Evolutionary conservation across 35 echinoderm and acorn worm species (phyloP).

Genomic region (Lytechinus pictus): DNA sequence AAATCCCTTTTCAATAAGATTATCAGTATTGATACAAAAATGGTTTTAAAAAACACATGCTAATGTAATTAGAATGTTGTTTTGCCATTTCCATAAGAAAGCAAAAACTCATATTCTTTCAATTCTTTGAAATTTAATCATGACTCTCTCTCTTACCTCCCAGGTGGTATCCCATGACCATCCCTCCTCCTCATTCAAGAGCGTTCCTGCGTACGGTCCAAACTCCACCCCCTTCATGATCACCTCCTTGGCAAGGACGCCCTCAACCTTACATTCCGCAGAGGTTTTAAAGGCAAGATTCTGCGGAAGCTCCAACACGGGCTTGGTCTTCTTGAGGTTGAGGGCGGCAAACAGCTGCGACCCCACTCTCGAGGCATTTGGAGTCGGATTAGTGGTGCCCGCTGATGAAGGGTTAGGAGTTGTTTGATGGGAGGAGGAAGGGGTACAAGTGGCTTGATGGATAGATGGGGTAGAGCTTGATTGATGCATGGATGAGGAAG

Average conservation of each 20-base stretch:
- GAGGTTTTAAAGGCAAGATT: not conserved
- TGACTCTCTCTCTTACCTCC: not conserved
- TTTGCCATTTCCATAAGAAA: too few relatives aligned
- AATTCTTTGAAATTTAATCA: too few relatives aligned
- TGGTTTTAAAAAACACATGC: too few relatives aligned
- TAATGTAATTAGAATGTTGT: too few relatives aligned
- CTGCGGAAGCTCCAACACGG: not conserved
- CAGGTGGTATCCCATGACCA: not conserved
- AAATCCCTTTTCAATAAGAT: too few relatives aligned
- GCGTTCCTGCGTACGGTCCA: not conserved
- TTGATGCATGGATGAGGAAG: not conserved
- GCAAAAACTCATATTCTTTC: too few relatives aligned
- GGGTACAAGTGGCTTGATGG: too few relatives aligned
- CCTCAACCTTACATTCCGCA: not conserved
- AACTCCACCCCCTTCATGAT: not conserved
- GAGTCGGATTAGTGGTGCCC: not conserved
- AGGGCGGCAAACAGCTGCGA: not conserved
- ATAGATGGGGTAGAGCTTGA: not conserved
- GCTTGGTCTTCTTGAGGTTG: not conserved
- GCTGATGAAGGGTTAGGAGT: not conserved
- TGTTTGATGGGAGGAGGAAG: not conserved
- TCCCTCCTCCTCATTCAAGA: not conserved
- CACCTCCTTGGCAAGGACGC: not conserved
- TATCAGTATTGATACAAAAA: too few relatives aligned
- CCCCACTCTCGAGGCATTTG: not conserved